These are phyloP conservation scores for Arenicola marina DNA, from an alignment of 2,888 invertebrate species.

Conservation along the genomic window DNA sequence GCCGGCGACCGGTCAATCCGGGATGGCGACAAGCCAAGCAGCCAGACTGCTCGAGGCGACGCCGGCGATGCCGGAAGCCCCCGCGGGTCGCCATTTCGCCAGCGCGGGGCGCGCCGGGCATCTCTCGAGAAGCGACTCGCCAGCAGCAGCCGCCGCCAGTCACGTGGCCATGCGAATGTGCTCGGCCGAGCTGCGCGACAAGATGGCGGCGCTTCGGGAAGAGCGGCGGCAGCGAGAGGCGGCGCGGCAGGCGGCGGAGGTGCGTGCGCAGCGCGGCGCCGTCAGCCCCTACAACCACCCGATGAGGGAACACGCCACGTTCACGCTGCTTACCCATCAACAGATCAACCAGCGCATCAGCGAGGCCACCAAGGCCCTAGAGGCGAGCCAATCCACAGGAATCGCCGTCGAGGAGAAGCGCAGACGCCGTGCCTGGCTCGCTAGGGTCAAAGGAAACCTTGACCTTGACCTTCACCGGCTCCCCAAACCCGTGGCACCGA, in stretches of 20 bases:
- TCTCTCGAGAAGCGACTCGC: constrained; percentile 29
- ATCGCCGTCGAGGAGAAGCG: no score
- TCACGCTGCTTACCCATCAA: constrained; percentile 52
- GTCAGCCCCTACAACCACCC: constrained; percentile 53
- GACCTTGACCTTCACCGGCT: neutral
- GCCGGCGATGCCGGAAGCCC: neutral
- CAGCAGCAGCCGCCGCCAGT: constrained; percentile 39
- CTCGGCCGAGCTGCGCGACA: constrained; percentile 45
- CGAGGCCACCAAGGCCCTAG: neutral
- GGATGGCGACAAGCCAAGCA: neutral
- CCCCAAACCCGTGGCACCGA: neutral
- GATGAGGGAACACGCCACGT: constrained; percentile 48
- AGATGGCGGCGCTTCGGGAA: constrained; percentile 25
- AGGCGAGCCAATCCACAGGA: neutral
- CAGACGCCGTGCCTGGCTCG: neutral
- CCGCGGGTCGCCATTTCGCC: constrained; percentile 12
- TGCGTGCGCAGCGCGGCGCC: constrained; percentile 33
- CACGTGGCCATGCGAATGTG: constrained; percentile 57
- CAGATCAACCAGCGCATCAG: constrained; percentile 36
- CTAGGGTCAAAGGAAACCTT: neutral
- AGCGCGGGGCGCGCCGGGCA: constrained; percentile 22
- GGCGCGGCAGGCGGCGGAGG: neutral
- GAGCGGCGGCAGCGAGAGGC: neutral
- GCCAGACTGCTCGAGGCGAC: neutral
- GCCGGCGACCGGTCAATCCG: neutral